Conservation (phyloP, 1,140 invertebrate species). For the Diabrotica virgifera region DNA sequence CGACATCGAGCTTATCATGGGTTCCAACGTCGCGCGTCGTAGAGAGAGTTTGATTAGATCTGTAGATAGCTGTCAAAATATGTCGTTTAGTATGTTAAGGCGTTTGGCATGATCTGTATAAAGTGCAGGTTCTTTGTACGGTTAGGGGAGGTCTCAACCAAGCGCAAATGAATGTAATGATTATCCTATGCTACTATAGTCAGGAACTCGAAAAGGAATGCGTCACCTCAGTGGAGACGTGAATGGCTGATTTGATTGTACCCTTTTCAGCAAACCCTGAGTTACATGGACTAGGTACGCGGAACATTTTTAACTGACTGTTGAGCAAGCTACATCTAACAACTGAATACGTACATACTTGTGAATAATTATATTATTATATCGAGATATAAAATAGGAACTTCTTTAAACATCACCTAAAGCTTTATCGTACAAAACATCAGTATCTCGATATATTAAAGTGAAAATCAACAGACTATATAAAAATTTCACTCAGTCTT, state of each 20-base stretch:
- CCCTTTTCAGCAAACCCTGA: conserved; percentile 50
- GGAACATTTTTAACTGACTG: conserved; percentile 41
- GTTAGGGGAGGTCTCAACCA: neutral
- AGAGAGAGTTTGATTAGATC: too few relatives aligned
- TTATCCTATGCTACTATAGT: conserved; percentile 39
- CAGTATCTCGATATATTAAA: conserved; percentile 46
- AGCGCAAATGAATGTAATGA: conserved; percentile 13
- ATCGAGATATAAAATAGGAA: conserved; percentile 52
- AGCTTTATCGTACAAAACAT: conserved; percentile 49
- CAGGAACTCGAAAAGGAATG: conserved; percentile 48
- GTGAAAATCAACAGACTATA: conserved; percentile 50
- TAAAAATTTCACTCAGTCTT: conserved; percentile 51
- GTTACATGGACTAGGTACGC: conserved; percentile 45
- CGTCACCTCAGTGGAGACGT: conserved; percentile 27
- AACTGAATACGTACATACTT: conserved; percentile 47
- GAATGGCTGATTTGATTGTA: conserved; percentile 49
- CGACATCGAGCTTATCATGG: too few relatives aligned
- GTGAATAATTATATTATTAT: conserved; percentile 46
- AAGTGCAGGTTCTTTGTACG: too few relatives aligned
- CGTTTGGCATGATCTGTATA: too few relatives aligned
- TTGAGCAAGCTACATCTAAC: conserved; percentile 50
- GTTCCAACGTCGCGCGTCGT: too few relatives aligned
- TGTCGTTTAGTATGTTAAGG: too few relatives aligned
- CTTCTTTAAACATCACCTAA: conserved; percentile 51
- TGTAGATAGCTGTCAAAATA: too few relatives aligned